phyloP scores from a whole-genome alignment of 2,113 vertebrate species.

The Delphinapterus leucas region DNA sequence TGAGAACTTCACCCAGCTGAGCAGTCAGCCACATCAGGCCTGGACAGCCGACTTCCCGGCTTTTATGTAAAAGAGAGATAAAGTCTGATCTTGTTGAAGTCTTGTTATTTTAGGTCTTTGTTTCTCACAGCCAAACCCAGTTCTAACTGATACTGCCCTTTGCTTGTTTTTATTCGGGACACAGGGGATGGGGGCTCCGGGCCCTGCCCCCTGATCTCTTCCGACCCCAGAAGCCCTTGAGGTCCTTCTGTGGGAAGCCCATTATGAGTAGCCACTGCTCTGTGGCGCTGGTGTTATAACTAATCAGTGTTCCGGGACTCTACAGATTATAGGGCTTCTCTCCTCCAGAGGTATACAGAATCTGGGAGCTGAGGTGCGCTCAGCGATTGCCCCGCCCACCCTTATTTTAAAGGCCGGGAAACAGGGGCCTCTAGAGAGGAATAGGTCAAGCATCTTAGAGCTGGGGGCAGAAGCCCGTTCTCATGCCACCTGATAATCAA shows the following conservation, averaged over 20 bases:
- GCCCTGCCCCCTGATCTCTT: background rate
- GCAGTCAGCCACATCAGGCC: background rate
- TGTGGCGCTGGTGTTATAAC: no score
- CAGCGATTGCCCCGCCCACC: background rate
- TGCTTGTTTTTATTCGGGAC: background rate
- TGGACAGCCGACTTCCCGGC: background rate
- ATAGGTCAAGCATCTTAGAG: rapidly evolving
- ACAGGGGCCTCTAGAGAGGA: background rate
- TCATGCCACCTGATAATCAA: background rate
- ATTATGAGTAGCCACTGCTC: rapidly evolving
- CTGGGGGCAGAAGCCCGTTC: background rate
- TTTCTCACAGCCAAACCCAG: slow-evolving; percentile 28
- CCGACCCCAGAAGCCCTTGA: rapidly evolving
- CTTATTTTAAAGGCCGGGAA: background rate
- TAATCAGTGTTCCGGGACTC: background rate
- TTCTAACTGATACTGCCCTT: background rate
- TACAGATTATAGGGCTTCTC: no score
- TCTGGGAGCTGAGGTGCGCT: background rate
- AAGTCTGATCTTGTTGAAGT: slow-evolving; percentile 3
- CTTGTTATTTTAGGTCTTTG: slow-evolving; percentile 43
- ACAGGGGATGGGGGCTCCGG: background rate
- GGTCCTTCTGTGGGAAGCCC: background rate
- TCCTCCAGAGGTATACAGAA: background rate
- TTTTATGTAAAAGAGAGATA: slow-evolving; percentile 26
- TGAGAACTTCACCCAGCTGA: background rate